Conservation (phyloP, 1,140 invertebrate species). For the Heliconius hermathena region DNA sequence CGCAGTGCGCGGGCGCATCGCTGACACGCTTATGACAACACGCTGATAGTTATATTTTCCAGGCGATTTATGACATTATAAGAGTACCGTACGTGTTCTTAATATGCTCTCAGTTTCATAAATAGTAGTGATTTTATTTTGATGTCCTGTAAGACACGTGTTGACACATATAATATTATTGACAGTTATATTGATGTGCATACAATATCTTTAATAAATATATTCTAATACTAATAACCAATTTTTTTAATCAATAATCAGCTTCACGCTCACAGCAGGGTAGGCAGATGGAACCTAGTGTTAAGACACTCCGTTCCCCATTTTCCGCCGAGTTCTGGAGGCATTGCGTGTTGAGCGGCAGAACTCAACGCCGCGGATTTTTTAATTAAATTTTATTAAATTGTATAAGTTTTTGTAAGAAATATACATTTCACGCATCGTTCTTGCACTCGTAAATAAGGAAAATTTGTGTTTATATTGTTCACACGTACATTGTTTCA, state of each 20-base stretch:
- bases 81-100: conserved; percentile 70
- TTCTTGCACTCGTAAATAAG: background rate
- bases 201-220: conserved; percentile 60
- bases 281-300: too few species aligned
- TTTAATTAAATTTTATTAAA: background rate
- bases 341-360: too few species aligned
- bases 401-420: background rate
- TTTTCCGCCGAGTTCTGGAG: too few species aligned
- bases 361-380: too few species aligned
- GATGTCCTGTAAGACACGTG: conserved; percentile 76
- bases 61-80: conserved; percentile 80
- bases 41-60: conserved; percentile 79
- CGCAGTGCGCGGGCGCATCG: conserved; percentile 53
- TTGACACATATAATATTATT: conserved; percentile 73
- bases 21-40: conserved; percentile 70
- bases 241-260: conserved; percentile 18
- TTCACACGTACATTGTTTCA: background rate
- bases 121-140: conserved; percentile 80
- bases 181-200: conserved; percentile 13
- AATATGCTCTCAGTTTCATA: conserved; percentile 77
- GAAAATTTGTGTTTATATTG: background rate
- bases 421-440: background rate
- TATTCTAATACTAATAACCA: conserved; percentile 37
- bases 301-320: too few species aligned
- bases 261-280: too few species aligned